Evolutionary conservation across 1,140 invertebrate species (phyloP).

Genomic region (Plectrocnemia conspersa): DNA sequence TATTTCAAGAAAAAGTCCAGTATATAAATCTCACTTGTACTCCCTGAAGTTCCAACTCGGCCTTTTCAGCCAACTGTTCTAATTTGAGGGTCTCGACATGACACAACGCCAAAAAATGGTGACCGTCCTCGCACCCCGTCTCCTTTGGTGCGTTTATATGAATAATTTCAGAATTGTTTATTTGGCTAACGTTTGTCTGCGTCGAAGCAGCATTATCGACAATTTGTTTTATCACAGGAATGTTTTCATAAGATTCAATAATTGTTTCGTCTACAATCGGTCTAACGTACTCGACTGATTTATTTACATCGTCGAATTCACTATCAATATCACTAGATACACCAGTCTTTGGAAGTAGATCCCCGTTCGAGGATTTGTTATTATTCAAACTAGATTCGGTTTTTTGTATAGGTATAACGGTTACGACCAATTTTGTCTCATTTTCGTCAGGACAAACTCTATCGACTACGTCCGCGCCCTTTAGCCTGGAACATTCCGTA

Average conservation of each 20-base stretch:
- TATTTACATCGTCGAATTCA: no score
- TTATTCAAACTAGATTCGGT: conserved; percentile 15
- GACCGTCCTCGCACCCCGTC: conserved; percentile 54
- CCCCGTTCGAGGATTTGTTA: not conserved
- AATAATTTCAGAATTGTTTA: no score
- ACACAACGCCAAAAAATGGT: conserved; percentile 71
- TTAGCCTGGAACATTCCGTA: conserved; percentile 11
- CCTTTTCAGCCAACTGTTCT: conserved; percentile 59
- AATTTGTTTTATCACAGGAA: conserved; percentile 37
- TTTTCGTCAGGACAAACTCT: conserved; percentile 13
- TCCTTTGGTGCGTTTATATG: conserved; percentile 36
- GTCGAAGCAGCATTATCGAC: no score
- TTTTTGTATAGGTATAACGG: conserved; percentile 26
- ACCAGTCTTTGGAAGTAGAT: conserved; percentile 8
- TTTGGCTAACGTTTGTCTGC: no score
- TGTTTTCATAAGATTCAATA: conserved; percentile 47
- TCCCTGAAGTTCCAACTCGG: conserved; percentile 62
- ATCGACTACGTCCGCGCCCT: conserved; percentile 27
- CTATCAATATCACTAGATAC: conserved; percentile 5
- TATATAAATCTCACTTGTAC: conserved; percentile 42
- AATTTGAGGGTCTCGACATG: conserved; percentile 68
- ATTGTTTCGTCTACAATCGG: conserved; percentile 36
- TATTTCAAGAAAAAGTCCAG: not conserved
- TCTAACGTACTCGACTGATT: conserved; percentile 12
- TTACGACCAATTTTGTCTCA: conserved; percentile 17